phyloP scores from a whole-genome alignment of 2,888 invertebrate genomes.

The Machimus rusticus region DNA sequence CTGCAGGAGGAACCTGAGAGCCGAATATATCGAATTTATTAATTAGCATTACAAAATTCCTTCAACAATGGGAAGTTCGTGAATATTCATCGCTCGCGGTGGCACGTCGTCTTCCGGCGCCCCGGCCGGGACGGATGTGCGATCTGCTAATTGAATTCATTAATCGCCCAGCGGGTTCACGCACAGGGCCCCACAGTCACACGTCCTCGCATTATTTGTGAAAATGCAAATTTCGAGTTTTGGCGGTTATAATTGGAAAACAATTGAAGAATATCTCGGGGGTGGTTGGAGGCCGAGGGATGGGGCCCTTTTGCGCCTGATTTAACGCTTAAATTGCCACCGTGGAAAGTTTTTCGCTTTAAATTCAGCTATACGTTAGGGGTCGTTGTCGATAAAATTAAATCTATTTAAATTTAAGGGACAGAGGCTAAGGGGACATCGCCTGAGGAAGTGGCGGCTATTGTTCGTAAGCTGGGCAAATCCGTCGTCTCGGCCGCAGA shows the following conservation, averaged over 20 bases:
- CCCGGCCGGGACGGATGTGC: not conserved
- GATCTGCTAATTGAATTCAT: slow-evolving; percentile 38
- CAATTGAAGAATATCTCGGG: slow-evolving; percentile 20
- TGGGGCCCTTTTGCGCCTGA: not conserved
- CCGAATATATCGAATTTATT: slow-evolving; percentile 40
- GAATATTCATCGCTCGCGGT: slow-evolving; percentile 29
- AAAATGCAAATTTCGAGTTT: slow-evolving; percentile 38
- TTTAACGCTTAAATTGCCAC: not conserved
- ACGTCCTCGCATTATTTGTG: slow-evolving; percentile 29
- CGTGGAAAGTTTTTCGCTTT: not conserved
- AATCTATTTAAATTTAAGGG: not conserved
- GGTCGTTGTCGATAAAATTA: not conserved
- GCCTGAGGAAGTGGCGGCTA: not conserved
- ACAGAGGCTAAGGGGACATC: not conserved
- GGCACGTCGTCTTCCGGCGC: not conserved
- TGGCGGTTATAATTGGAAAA: slow-evolving; percentile 32
- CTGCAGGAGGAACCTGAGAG: not conserved
- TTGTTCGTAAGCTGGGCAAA: not conserved
- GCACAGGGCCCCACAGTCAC: not conserved
- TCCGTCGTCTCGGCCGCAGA: not conserved
- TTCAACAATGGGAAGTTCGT: slow-evolving; percentile 31
- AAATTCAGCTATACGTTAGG: not conserved
- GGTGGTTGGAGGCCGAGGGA: not conserved
- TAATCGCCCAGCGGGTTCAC: not conserved
- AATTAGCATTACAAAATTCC: slow-evolving; percentile 38